Base-by-base conservation (phyloP, 2,797 vertebrate species). In the Acrossocheilus fasciatus region DNA sequence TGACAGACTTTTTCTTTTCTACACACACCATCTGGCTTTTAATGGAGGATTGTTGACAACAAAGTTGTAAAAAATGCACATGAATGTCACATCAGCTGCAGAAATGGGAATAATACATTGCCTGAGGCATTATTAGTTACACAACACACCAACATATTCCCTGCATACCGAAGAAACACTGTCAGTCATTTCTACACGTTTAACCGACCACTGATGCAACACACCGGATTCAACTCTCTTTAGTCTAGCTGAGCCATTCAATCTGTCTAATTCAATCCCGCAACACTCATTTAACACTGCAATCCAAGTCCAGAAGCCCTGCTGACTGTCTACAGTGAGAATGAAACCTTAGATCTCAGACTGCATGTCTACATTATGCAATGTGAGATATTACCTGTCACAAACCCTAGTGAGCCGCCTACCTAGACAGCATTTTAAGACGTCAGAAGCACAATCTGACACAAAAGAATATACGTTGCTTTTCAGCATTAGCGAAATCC, bases 11-110 rank as follows among this genome's bases (percentile, higher is more conserved):
- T 69, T 64, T 52, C 80, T 47, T 66, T 81, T 47, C 59, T 41
- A 52, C 45, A 57, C 50, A 43, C 81, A 57, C 68, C 68, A 82
- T 82, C 68, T 82, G 68, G 34, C 45, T 81, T 52, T 54, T 54
- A 82, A 10, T 69, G 2, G 66, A 70, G 14, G 45, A 50, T 3
- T 69, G 62, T 23, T 68, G 43, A 68, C 43, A 68, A 82, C 20
- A 70, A 39, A 54, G 41, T 41, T n/a, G 34, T 54, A 70, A 41
- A 52, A 81, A 12, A 39, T n/a, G 52, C 52, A 78, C 36, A 59
- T 9, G 23, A 26, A 78, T 6, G 36, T 41, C 7, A 79, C 23
- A 26, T 62, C 36, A 62, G 36, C 76, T 26, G 36, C 52, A 41
- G 12, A 59, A 78, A 78, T 36, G 2, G 7, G 39, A 41, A 59